phyloP scores from a whole-genome alignment of 2,113 vertebrate species.

The Gobiocypris rarus region DNA sequence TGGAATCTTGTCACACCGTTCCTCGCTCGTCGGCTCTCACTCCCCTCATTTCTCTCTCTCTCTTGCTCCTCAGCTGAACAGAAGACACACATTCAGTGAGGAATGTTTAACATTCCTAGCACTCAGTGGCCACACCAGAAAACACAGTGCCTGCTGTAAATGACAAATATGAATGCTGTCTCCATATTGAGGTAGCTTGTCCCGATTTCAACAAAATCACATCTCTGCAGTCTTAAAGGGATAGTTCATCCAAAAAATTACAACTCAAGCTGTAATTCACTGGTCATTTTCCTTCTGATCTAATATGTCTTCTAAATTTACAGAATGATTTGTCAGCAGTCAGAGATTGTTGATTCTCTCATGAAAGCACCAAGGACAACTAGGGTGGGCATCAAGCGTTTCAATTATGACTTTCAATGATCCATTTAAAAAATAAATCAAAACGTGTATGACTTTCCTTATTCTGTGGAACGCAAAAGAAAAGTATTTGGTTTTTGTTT shows the following conservation, averaged over 20 bases:
- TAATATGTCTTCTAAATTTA: not conserved
- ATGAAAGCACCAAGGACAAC: not conserved
- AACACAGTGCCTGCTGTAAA: constrained; percentile 20
- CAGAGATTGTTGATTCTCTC: not conserved
- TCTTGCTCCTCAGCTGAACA: constrained; percentile 1
- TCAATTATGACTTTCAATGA: not conserved
- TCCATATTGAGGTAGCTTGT: not conserved
- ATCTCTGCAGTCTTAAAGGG: not conserved
- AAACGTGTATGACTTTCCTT: too few species aligned
- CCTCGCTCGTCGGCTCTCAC: not conserved
- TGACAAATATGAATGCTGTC: constrained; percentile 5
- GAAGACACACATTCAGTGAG: constrained; percentile 38
- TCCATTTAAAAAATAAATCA: too few species aligned
- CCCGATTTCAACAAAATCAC: not conserved
- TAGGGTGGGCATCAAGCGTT: not conserved
- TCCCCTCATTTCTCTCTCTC: not conserved
- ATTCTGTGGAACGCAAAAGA: too few species aligned
- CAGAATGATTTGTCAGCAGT: not conserved
- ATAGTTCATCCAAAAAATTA: not conserved
- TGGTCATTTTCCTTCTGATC: not conserved
- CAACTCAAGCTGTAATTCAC: not conserved
- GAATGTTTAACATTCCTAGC: constrained; percentile 35
- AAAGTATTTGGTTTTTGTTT: too few species aligned
- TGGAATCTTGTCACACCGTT: not conserved
- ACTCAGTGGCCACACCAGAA: constrained; percentile 25